phyloP scores from a whole-genome alignment of 2,113 vertebrate species.

The Callaeas wilsoni region DNA sequence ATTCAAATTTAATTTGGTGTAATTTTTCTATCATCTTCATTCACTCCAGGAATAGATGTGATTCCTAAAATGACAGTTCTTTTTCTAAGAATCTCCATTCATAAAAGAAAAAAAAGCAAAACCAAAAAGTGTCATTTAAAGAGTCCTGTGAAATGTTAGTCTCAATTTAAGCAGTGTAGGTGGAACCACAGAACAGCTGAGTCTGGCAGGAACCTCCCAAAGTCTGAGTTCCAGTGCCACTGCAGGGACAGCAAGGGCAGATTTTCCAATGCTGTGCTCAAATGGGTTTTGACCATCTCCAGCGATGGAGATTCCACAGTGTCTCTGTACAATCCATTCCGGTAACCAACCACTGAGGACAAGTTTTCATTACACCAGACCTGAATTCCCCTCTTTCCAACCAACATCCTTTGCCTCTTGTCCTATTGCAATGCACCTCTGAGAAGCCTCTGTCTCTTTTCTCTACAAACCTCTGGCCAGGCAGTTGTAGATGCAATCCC shows the following conservation, averaged over 20 bases:
- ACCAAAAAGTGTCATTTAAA: not conserved
- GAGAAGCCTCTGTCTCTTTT: not conserved
- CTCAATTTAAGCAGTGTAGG: not conserved
- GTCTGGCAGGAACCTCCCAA: not conserved
- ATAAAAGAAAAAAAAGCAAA: not conserved
- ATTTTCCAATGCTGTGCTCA: not conserved
- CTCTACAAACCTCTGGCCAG: not conserved
- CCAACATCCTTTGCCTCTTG: not conserved
- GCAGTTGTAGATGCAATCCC: not conserved
- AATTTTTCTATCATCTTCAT: not conserved
- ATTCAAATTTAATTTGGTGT: not conserved
- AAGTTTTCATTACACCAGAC: not conserved
- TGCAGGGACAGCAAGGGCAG: not conserved
- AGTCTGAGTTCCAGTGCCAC: not conserved
- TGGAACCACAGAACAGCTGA: not conserved
- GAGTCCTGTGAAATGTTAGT: not conserved
- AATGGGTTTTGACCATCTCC: accelerated
- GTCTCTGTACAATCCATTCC: not conserved
- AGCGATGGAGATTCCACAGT: not conserved
- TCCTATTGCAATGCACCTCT: not conserved
- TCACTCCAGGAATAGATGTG: not conserved
- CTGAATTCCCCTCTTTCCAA: not conserved
- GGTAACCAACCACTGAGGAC: not conserved
- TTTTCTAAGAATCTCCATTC: not conserved
- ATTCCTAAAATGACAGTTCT: not conserved